Evolutionary conservation across 2,888 invertebrate species (phyloP).

Genomic region (Drosophila diplacantha): DNA sequence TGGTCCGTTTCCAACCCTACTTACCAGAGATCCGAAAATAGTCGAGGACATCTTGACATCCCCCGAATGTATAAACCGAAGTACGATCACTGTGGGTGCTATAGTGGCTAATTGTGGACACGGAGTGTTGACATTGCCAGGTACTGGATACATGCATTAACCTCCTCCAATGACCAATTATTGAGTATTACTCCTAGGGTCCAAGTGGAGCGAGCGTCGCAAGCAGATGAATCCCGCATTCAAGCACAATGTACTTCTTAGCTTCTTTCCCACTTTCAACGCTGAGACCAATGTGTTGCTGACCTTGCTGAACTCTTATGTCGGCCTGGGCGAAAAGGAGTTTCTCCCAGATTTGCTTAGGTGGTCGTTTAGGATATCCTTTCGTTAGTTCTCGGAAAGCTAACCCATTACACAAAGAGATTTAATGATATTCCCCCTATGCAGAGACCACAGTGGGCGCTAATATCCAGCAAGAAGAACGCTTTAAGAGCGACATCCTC

Average conservation of each 20-base stretch:
- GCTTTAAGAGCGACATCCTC: background rate
- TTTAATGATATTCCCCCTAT: background rate
- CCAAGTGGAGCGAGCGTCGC: constrained; percentile 64
- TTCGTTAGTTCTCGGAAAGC: constrained; percentile 46
- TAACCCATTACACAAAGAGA: background rate
- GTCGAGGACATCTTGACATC: constrained; percentile 61
- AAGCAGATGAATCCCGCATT: constrained; percentile 66
- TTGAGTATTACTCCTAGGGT: constrained; percentile 30
- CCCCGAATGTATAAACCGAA: constrained; percentile 59
- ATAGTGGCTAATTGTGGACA: constrained; percentile 50
- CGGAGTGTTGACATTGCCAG: constrained; percentile 56
- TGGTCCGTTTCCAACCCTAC: constrained; percentile 60
- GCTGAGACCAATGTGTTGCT: constrained; percentile 50
- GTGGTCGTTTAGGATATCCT: constrained; percentile 56
- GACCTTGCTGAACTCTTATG: constrained; percentile 38
- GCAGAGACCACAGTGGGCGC: constrained; percentile 28
- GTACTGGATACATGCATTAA: constrained; percentile 24
- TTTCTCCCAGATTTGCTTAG: constrained; percentile 36
- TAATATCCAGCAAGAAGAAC: constrained; percentile 1
- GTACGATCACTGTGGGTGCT: constrained; percentile 43
- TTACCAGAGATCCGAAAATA: constrained; percentile 59
- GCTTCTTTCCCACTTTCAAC: constrained; percentile 67
- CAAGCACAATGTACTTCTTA: constrained; percentile 56
- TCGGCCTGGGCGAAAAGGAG: constrained; percentile 45
- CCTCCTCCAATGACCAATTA: no score